Evolutionary conservation across 2,797 vertebrate species (phyloP).

Genomic region (Gadopsis marmoratus): DNA sequence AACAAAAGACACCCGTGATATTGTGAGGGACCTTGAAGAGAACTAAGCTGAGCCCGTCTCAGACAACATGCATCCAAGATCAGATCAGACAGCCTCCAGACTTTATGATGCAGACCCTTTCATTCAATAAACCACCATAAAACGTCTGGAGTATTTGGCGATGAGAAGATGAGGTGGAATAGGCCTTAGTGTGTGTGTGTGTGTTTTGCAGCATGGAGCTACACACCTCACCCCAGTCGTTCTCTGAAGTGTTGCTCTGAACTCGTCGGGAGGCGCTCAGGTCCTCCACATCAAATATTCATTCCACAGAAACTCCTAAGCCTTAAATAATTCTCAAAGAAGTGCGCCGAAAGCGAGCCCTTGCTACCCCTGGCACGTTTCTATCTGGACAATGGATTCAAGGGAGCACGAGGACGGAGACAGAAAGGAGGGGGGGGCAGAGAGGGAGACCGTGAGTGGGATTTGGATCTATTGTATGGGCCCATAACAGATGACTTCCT

Average conservation of each 20-base stretch:
- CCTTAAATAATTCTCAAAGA: constrained; percentile 91
- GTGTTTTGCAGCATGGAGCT: constrained; percentile 61
- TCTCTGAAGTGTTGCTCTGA: constrained; percentile 86
- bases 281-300: constrained; percentile 89
- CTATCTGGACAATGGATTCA: constrained; percentile 85
- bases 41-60: constrained; percentile 17
- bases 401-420: constrained; percentile 53
- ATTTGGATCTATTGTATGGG: constrained; percentile 59
- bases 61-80: constrained; percentile 17
- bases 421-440: constrained; percentile 5
- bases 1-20: background rate
- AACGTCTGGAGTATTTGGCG: constrained; percentile 45
- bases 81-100: constrained; percentile 39
- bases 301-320: constrained; percentile 86
- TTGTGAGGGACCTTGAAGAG: constrained; percentile 17
- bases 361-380: constrained; percentile 85
- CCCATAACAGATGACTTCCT: constrained; percentile 62
- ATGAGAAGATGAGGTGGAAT: constrained; percentile 28
- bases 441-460: constrained; percentile 21
- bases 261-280: constrained; percentile 79
- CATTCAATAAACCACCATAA: constrained; percentile 48
- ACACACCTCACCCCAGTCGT: constrained; percentile 71
- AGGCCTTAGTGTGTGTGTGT: constrained; percentile 24
- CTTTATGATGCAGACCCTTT: constrained; percentile 40
- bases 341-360: constrained; percentile 77